Conservation (phyloP, 2,797 vertebrate genomes). For the Manis javanica region DNA sequence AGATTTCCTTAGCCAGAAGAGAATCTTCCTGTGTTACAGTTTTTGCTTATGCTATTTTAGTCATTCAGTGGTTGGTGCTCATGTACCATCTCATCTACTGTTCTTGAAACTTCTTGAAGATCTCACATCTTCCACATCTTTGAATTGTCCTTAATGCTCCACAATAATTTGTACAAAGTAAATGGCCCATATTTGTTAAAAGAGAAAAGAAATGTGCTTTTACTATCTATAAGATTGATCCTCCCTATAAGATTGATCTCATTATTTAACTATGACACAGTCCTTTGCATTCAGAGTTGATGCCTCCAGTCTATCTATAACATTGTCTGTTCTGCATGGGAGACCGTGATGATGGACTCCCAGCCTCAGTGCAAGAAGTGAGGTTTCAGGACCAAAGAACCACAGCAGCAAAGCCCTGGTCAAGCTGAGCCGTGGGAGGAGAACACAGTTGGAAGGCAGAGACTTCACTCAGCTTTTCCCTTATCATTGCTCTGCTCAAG, state of each 20-base stretch:
- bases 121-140: background rate
- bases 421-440: background rate
- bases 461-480: background rate
- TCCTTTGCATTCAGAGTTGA: background rate
- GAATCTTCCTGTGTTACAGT: background rate
- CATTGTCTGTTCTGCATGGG: background rate
- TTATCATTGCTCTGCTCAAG: background rate
- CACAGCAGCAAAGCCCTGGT: background rate
- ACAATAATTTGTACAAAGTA: background rate
- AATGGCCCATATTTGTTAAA: background rate
- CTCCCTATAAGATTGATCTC: background rate
- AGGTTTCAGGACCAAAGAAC: background rate
- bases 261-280: background rate
- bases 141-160: constrained; percentile 5
- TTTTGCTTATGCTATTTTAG: background rate
- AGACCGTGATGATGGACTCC: background rate
- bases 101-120: constrained; percentile 19
- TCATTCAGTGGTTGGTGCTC: background rate
- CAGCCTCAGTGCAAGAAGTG: background rate
- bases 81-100: background rate
- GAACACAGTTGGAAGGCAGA: background rate
- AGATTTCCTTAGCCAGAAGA: background rate
- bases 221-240: background rate
- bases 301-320: background rate
- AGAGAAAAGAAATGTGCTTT: background rate